phyloP scores from a whole-genome alignment of 53 echinoderm and acorn worm species.

The Arbacia lixula region DNA sequence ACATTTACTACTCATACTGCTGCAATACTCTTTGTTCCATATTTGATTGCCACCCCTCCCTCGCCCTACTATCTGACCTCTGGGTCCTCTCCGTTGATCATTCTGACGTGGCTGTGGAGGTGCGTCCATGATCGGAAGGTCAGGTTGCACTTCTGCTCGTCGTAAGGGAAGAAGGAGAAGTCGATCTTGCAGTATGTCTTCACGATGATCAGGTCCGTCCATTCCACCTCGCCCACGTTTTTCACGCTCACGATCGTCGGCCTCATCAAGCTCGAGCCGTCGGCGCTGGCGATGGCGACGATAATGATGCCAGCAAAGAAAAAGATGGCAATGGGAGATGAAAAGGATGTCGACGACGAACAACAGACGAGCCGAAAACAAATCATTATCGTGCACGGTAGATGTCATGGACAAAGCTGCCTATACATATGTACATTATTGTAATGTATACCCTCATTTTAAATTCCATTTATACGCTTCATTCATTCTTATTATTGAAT shows the following conservation, averaged over 20 bases:
- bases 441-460: no score
- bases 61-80: no score
- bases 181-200: constrained; percentile 81
- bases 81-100: constrained; percentile 23
- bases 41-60: no score
- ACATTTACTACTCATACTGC: background rate
- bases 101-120: constrained; percentile 46
- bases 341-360: no score
- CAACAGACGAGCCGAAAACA: no score
- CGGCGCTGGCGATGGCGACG: constrained; percentile 5
- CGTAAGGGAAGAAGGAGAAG: constrained; percentile 80
- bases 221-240: constrained; percentile 8
- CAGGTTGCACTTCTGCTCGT: constrained; percentile 73
- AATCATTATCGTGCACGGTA: no score
- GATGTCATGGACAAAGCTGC: no score
- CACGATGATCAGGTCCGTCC: constrained; percentile 66
- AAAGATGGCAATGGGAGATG: background rate
- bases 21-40: background rate
- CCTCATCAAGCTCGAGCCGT: constrained; percentile 14
- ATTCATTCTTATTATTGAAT: no score
- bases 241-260: constrained; percentile 1
- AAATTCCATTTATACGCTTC: no score
- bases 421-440: no score
- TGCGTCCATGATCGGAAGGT: constrained; percentile 77
- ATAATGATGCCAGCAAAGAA: background rate